Base-by-base conservation (phyloP, 2,797 vertebrate species). In the Cyclopterus lumpus region DNA sequence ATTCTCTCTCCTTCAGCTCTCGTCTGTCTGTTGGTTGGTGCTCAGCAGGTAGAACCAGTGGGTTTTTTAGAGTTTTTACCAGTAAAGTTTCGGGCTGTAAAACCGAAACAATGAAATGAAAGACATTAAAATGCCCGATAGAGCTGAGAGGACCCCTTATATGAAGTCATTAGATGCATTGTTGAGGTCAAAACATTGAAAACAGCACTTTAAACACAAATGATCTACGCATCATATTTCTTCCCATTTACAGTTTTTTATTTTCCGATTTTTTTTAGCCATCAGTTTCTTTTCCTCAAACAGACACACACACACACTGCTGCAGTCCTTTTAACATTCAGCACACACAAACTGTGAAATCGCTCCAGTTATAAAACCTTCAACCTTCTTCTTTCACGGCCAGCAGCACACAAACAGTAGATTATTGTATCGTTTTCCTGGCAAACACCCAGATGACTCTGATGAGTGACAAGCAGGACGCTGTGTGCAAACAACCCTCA, bases 401-500 rank as follows among this genome's bases (percentile, higher is more conserved):
- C 16, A 24, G 0, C 58, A 68, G 42, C 18, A 42, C 22, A 53
- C 16, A n/a, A 22, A 38, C 53, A 57, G 22, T 24, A 49, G 38
- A 62, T 28, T 12, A 22, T 4, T 58, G 18, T 28, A 1, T 1
- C 20, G 12, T 44, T 67, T 66, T 69, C 15, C 26, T 10, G 18
- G 32, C 30, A 65, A 54, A 38, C 42, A 67, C 63, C 11, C 44
- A 18, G 16, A 62, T 57, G 49, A 72, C 32, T 59, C 3, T n/a
- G 30, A 14, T 44, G 71, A 77, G 40, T 51, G 87, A 73, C 2
- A 22, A 80, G 51, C 77, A 53, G 67, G 71, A 83, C 82, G 12
- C 32, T 38, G 36, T 51, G 34, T 79, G 46, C 74, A 86, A 89
- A 86, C 60, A 84, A 34, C 75, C 71, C 64, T 1, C 10, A 10